These are phyloP conservation scores for Phymastichus coffea DNA, from an alignment of 1,140 invertebrate genomes.

Conservation along the genomic window DNA sequence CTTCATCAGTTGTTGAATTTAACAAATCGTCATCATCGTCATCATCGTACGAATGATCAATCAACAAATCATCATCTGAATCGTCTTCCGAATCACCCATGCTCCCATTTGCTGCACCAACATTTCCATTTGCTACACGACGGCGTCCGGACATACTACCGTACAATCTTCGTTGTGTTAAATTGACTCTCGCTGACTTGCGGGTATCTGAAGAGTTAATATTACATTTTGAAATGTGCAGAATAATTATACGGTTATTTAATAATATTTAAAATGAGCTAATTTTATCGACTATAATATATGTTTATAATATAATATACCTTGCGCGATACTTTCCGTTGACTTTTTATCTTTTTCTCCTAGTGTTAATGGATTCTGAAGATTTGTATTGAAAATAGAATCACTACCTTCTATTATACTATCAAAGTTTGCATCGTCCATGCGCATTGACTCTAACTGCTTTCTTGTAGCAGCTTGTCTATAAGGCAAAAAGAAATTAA, in stretches of 20 bases:
- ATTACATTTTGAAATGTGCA: no score
- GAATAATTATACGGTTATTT: not conserved
- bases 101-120: conserved; percentile 48
- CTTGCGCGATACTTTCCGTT: conserved; percentile 41
- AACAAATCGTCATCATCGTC: conserved; percentile 53
- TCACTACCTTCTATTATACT: conserved; percentile 51
- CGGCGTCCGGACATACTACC: conserved; percentile 59
- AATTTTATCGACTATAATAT: conserved; percentile 6
- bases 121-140: conserved; percentile 49
- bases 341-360: conserved; percentile 37
- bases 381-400: conserved; percentile 47
- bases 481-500: conserved; percentile 1
- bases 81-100: conserved; percentile 51
- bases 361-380: conserved; percentile 42
- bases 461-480: conserved; percentile 57
- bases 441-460: conserved; percentile 55
- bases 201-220: conserved; percentile 32
- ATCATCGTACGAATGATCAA: conserved; percentile 55
- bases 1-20: conserved; percentile 37
- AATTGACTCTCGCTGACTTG: conserved; percentile 44
- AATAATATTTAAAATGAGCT: conserved; percentile 2
- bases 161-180: conserved; percentile 53
- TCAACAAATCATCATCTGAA: conserved; percentile 57
- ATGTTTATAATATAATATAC: conserved; percentile 19
- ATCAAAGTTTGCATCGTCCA: conserved; percentile 54